Base-by-base conservation (phyloP, 2,888 invertebrate species). In the Cheiracanthium punctorium region DNA sequence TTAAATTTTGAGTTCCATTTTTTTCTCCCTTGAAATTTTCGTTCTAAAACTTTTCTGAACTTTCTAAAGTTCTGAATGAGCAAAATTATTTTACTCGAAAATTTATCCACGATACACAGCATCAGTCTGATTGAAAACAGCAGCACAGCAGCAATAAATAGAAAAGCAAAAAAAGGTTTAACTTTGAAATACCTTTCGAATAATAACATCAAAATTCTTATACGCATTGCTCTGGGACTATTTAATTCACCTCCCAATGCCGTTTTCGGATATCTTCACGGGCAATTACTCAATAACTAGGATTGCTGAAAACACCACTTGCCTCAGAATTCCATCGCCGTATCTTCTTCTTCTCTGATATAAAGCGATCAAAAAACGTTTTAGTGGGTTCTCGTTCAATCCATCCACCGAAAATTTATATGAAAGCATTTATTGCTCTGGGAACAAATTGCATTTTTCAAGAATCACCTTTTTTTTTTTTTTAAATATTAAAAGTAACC, bases 241-340 rank as follows among this genome's bases (percentile, higher is more conserved):
- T 12, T 58, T 58, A 24, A 58, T 24, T 58, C 17, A 24, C 4
- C 24, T 24, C 12, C 17, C 58, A 58, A 24, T 58, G 12, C 24
- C 24, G 4, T 58, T 48, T 24, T 58, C 48, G 24, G 24, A 58
- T 58, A n/a, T 58, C 24, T 80, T 72, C 80, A 80, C 32, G 80
- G 65, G 64, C 64, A 80, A 72, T 80, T 80, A n/a, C 43, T 14
- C 10, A 41, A 41, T 30, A 80, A 80, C 41, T 72, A 65, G 28
- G 43, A 33, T 80, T 72, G 48, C 72, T 30, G 29, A 64, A 80
- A n/a, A 33, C 24, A 30, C 65, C 48, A 80, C 43, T 65, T 80
- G 80, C 37, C 33, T 30, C 14, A n/a, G 24, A 41, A 41, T n/a
- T 24, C 12, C 24, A 58, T 24, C n/a, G 7, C 12, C 7, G 24